Conservation (phyloP, 2,113 vertebrate genomes). For the Larimichthys crocea region DNA sequence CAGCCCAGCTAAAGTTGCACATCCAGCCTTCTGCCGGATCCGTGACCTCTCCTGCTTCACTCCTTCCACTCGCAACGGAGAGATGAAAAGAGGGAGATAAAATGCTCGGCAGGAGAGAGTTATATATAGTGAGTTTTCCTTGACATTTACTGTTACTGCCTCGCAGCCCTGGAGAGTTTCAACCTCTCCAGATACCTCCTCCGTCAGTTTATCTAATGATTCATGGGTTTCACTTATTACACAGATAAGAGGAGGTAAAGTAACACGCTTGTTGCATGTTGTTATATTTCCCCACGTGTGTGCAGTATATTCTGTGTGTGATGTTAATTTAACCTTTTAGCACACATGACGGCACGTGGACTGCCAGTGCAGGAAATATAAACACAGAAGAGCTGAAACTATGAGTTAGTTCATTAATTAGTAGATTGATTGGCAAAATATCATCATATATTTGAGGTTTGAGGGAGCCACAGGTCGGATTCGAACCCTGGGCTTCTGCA, state of each 20-base stretch:
- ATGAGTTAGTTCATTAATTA: too few relatives aligned
- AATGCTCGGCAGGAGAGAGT: slow-evolving; percentile 54
- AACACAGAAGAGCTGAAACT: background rate
- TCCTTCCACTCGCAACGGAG: slow-evolving; percentile 20
- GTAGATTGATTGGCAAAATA: background rate
- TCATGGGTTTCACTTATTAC: slow-evolving; percentile 19
- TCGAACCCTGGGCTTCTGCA: too few relatives aligned
- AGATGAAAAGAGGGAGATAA: slow-evolving; percentile 66
- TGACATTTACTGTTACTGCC: slow-evolving; percentile 65
- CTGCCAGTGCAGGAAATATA: background rate
- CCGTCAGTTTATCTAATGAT: slow-evolving; percentile 31
- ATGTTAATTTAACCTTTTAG: slow-evolving; percentile 11
- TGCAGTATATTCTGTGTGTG: background rate
- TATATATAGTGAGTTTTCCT: slow-evolving; percentile 52
- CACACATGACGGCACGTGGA: background rate
- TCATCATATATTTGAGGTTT: too few relatives aligned
- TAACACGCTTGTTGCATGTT: slow-evolving; percentile 10
- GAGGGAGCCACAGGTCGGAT: too few relatives aligned
- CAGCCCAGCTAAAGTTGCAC: slow-evolving; percentile 8
- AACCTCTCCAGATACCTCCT: slow-evolving; percentile 34
- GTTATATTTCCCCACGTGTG: background rate
- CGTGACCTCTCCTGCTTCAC: slow-evolving; percentile 43
- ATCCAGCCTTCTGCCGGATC: slow-evolving; percentile 32
- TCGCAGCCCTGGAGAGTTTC: slow-evolving; percentile 59
- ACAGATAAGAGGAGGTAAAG: slow-evolving; percentile 17